Evolutionary conservation across 2,797 vertebrate species (phyloP).

Genomic region (Argentina silus): DNA sequence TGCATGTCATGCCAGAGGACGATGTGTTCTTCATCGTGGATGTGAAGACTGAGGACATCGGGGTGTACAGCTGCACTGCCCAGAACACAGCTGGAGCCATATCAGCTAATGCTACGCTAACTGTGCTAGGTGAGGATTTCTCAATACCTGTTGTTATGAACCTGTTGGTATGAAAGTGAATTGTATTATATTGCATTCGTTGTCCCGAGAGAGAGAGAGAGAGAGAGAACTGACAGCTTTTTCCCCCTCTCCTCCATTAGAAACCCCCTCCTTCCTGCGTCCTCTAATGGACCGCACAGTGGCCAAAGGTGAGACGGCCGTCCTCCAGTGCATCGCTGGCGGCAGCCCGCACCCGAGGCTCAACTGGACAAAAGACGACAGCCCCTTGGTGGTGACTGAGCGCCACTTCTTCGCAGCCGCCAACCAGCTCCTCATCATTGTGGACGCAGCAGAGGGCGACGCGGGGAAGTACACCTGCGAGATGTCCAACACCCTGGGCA

Average conservation of each 20-base stretch:
- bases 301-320: conserved; percentile 91
- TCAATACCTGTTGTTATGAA: neutral
- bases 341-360: conserved; percentile 90
- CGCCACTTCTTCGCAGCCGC: conserved; percentile 96
- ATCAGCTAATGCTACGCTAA: conserved; percentile 92
- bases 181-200: too few species aligned
- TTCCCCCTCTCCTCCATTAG: conserved; percentile 63
- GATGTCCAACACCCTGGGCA: conserved; percentile 95
- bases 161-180: neutral
- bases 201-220: neutral
- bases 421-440: conserved; percentile 95
- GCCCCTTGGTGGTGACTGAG: conserved; percentile 88
- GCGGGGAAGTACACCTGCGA: conserved; percentile 94
- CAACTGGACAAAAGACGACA: conserved; percentile 98
- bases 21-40: conserved; percentile 98
- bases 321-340: conserved; percentile 94
- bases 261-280: conserved; percentile 92
- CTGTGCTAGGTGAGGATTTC: conserved; percentile 86
- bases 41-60: conserved; percentile 92
- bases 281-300: conserved; percentile 91
- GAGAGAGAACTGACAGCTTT: neutral
- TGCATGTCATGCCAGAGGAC: conserved; percentile 99
- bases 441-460: conserved; percentile 88
- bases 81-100: conserved; percentile 93
- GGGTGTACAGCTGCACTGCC: conserved; percentile 94